Percentiles rank a stretch among this genome's conserved stretches.
Evolutionary conservation across 2,888 invertebrate genomes (phyloP).

Genomic region (Drepana falcataria): DNA sequence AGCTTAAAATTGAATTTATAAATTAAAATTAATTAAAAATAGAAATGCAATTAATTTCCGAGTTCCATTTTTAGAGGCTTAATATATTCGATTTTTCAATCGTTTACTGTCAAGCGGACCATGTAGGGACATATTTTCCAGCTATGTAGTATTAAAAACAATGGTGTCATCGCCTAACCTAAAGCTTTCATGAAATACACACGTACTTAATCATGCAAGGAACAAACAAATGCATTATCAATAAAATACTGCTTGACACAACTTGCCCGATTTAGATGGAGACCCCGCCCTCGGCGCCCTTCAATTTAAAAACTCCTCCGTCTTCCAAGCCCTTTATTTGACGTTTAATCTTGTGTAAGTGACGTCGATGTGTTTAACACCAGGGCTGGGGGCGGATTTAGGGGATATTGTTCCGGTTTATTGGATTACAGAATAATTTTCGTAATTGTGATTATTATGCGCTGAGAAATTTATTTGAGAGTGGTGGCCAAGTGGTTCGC

Average conservation of each 20-base stretch:
- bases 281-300: conserved; percentile 30
- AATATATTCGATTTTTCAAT: too few species aligned
- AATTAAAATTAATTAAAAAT: too few species aligned
- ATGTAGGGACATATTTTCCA: too few species aligned
- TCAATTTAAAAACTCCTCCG: conserved; percentile 50
- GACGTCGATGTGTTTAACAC: conserved; percentile 43
- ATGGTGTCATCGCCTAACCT: too few species aligned
- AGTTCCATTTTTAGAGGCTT: too few species aligned
- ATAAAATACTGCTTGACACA: conserved; percentile 44
- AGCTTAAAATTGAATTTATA: too few species aligned
- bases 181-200: too few species aligned
- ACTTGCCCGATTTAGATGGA: conserved; percentile 30
- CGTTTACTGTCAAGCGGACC: too few species aligned
- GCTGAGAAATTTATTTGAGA: neutral
- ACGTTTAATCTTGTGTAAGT: conserved; percentile 60
- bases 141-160: too few species aligned
- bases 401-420: conserved; percentile 41
- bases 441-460: conserved; percentile 4
- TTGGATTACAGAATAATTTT: conserved; percentile 30
- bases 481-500: too few species aligned
- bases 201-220: conserved; percentile 12
- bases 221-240: conserved; percentile 24
- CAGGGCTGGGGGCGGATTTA: conserved; percentile 19
- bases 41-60: too few species aligned
- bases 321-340: conserved; percentile 41